Base-by-base conservation (phyloP, 2,888 invertebrate genomes). In the Orthosia incerta region DNA sequence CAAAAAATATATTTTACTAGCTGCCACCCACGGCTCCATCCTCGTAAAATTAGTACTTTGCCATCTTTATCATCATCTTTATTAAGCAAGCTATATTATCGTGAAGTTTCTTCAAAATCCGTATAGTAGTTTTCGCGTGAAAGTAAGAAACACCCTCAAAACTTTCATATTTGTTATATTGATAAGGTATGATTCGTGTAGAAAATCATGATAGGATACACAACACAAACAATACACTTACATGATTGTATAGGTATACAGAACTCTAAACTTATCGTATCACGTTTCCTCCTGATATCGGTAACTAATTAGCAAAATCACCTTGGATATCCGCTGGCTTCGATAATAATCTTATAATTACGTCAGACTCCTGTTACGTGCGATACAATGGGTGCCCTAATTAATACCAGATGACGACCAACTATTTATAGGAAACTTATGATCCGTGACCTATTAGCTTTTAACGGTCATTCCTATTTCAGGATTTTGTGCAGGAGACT, bases 401-500 rank as follows among this genome's bases (percentile, higher is more conserved):
- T 88, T 87, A 87, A 82, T 70, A 76, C 77, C 88, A 88, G 81
- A 87, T 87, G 88, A 76, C 71, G 77, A 68, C 31, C 57, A 51
- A 76, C 68, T 86, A 86, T 85, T 84, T 83, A 85, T 83, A 86
- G 79, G 60, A 20, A 69, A 61, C 62, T 76, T 80, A 79, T 68
- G 71, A 74, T 62, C 74, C 86, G 71, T 85, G 85, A 79, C 85
- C 86, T 80, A 74, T 76, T 80, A 86, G 78, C 70, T 75, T 79
- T 82, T 80, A 76, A 79, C 70, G 75, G 79, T 75, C 76, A 86
- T 75, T 71, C 62, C 78, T 86, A 86, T 86, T 86, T 85, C 51
- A 71, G 77, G 71, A 60, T 23, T 74, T 65, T 31, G 26, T 64
- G 23, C 51, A 48, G 23, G 26, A 55, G 55, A 65, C 26, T 59